Base-by-base conservation (phyloP, 2,888 invertebrate genomes). In the Melipona beecheii region DNA sequence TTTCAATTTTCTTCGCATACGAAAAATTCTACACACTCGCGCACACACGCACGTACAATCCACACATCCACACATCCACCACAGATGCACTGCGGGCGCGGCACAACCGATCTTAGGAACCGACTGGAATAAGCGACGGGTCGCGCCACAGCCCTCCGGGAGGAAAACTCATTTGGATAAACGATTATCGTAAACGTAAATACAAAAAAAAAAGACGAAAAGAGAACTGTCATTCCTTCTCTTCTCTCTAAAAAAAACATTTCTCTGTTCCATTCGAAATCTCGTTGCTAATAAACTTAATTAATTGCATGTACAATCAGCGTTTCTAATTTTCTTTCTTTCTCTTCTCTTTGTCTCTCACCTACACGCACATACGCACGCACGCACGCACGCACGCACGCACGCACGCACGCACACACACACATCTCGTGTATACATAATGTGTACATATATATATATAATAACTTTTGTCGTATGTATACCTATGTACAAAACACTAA, bases 401-500 rank as follows among this genome's bases (percentile, higher is more conserved):
- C 65, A 66, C 68, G 17, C 21, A 49, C 68, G 21, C 60, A 50
- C 69, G 19, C 73, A 69, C 64, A 43, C 69, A 27, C 73, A 69
- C 64, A 43, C 69, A 27, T 15, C 31, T 3, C 50, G 54, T 74
- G 64, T 76, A 81, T 62, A 31, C 50, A 79, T 60, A 83, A 73
- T 69, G 69, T 86, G 65, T 73, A 83, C 50, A 75, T 82, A 86
- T 73, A 83, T 73, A 83, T 78, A 75, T 84, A 86, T 86, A 69
- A 81, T 73, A 72, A 77, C 80, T 76, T 82, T 79, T 75, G 62
- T 84, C 81, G 65, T 86, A 87, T 74, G 62, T 86, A 89, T 86
- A 86, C 65, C 84, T 93, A 93, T 94, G 74, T 94, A 94, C 93
- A 93, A 85, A 90, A 92, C 90, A 91, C 90, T 93, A 92, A 91